Percentiles rank a stretch among this genome's conserved stretches.
phyloP scores from a whole-genome alignment of 2,888 invertebrate species.

The Ophioninae sp. region DNA sequence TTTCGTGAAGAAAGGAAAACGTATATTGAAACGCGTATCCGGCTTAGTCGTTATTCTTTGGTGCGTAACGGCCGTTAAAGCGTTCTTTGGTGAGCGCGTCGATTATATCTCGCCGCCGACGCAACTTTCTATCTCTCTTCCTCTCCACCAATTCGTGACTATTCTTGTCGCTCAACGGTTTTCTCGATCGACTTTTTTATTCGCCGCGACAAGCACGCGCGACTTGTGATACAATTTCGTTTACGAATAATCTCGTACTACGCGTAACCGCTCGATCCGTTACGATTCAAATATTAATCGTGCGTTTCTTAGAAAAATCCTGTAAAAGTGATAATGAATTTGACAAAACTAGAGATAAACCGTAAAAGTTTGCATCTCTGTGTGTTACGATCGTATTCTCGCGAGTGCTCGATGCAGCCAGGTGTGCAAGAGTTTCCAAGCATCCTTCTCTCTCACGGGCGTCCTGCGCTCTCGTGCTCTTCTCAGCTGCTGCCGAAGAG shows the following conservation, averaged over 20 bases:
- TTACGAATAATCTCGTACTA: not conserved
- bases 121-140: not conserved
- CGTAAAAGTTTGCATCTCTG: not conserved
- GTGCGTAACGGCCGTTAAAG: slow-evolving; percentile 30
- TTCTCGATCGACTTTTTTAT: slow-evolving; percentile 7
- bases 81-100: slow-evolving; percentile 14
- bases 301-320: not conserved
- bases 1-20: not conserved
- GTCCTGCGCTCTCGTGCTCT: not conserved
- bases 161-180: slow-evolving; percentile 22
- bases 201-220: not conserved
- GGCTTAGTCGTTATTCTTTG: slow-evolving; percentile 17
- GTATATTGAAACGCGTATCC: slow-evolving; percentile 12
- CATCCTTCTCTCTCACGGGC: slow-evolving; percentile 7
- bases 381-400: not conserved
- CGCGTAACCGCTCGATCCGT: not conserved
- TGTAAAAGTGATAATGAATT: not conserved
- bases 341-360: not conserved
- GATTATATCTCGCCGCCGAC: slow-evolving; percentile 3
- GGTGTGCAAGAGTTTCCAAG: not conserved
- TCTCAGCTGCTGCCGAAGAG: not conserved
- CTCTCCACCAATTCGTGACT: not conserved
- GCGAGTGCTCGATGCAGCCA: not conserved
- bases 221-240: not conserved
- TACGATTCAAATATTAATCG: not conserved